Evolutionary conservation across 2,888 invertebrate species (phyloP), one percentile per base, ranked within the genome.

Genomic region (Euzetes globulus): DNA sequence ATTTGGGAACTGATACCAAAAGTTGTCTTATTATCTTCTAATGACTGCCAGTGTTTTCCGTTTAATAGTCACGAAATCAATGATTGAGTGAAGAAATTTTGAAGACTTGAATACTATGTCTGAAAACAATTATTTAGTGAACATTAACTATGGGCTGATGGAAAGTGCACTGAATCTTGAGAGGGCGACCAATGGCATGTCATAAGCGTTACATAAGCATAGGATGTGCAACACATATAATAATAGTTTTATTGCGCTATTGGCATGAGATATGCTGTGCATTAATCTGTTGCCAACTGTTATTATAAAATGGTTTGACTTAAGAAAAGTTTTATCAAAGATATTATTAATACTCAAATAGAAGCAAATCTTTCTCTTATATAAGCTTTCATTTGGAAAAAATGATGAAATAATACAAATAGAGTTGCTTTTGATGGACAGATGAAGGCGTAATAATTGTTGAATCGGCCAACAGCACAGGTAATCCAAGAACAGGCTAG

Each of bases 401-500:
- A 65, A 65, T 65, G 63, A 65, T 29, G n/a, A 65, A 65, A 65
- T 65, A 29, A 65, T 65, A 65, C 63, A 65, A 65, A 65, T 37
- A 33, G 63, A 65, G 63, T 60, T 60, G 27, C 60, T 60, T 60
- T 60, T 27, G 27, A 60, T 60, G 60, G 29, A 60, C n/a, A 65
- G 29, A 65, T 65, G 63, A 65, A 65, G 60, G 60, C 60, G 60
- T 60, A 27, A 60, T 60, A 60, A 60, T 60, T 60, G 60, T 27
- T 27, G 60, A 13, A 60, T 17, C 50, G 19, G 60, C 60, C 19
- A 27, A 25, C n/a, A 25, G 29, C 17, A 60, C 29, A 27, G 60
- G 25, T 22, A 11, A 19, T 29, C 1, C 6, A 1, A 11, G 41
- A 7, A 41, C 41, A 41, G 41, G 13, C 41, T 41, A 41, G 41